Conservation (phyloP, 2,113 vertebrate species). For the Coregonus clupeaformis region DNA sequence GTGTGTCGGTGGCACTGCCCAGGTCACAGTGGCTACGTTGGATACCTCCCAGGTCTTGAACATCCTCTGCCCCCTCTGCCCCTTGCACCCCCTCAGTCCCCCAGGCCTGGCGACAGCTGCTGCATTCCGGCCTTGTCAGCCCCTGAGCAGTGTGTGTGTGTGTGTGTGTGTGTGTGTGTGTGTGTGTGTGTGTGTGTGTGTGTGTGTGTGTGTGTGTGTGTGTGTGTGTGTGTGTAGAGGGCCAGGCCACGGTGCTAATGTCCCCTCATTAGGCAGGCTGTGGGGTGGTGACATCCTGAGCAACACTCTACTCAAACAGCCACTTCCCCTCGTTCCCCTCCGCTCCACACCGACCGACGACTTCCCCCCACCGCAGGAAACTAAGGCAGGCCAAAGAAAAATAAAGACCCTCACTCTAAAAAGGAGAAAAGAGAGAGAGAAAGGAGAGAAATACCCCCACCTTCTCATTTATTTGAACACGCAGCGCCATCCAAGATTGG, state of each 20-base stretch:
- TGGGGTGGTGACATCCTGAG: slow-evolving; percentile 75
- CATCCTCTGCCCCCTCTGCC: slow-evolving; percentile 18
- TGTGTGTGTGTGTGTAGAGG: slow-evolving; percentile 24
- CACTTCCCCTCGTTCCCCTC: slow-evolving; percentile 54
- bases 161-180: slow-evolving; percentile 15
- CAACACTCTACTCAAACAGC: slow-evolving; percentile 73
- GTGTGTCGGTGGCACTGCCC: too few species aligned
- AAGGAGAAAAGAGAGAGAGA: slow-evolving; percentile 9
- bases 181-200: slow-evolving; percentile 21
- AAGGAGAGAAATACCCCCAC: too few species aligned
- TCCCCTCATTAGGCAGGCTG: slow-evolving; percentile 72
- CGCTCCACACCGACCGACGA: slow-evolving; percentile 61
- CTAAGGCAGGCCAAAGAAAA: slow-evolving; percentile 55
- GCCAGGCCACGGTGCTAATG: slow-evolving; percentile 61
- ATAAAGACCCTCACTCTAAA: slow-evolving; percentile 41
- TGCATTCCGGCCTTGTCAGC: slow-evolving; percentile 75
- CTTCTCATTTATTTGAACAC: not conserved
- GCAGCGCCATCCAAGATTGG: not conserved
- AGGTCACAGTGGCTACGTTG: too few species aligned
- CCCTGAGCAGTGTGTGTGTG: slow-evolving; percentile 29
- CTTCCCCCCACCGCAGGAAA: slow-evolving; percentile 68
- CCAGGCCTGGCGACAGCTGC: slow-evolving; percentile 78
- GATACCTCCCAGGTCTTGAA: slow-evolving; percentile 25
- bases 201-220: slow-evolving; percentile 19
- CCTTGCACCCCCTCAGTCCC: slow-evolving; percentile 42